Conservation (phyloP, 2,888 invertebrate species). For the Caenorhabditis sp. region DNA sequence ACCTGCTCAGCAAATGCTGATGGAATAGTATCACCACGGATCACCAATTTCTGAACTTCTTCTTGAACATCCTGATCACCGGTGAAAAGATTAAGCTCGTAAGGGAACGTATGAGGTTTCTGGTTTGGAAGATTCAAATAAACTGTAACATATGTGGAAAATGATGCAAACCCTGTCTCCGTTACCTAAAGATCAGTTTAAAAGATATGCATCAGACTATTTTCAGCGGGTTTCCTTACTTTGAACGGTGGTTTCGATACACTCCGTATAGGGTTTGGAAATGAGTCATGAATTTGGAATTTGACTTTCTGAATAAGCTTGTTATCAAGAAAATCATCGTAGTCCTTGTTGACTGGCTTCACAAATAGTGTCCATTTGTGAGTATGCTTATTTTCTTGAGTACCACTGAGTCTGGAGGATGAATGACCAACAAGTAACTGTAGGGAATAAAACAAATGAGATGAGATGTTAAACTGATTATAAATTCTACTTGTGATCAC, state of each 20-base stretch:
- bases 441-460: background rate
- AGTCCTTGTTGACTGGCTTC: conserved; percentile 51
- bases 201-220: background rate
- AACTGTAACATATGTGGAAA: conserved; percentile 34
- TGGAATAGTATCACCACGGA: conserved; percentile 7
- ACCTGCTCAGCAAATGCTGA: conserved; percentile 24
- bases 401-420: conserved; percentile 14
- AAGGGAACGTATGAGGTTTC: conserved; percentile 37
- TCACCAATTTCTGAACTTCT: conserved; percentile 32
- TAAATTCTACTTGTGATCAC: no score
- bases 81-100: conserved; percentile 39
- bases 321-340: conserved; percentile 47
- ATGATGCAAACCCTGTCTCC: conserved; percentile 61
- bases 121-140: conserved; percentile 51
- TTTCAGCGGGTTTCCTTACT: conserved; percentile 15
- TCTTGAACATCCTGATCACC: conserved; percentile 24
- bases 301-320: conserved; percentile 59
- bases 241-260: conserved; percentile 51
- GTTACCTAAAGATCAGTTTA: conserved; percentile 20
- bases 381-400: conserved; percentile 29
- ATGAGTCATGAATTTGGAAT: conserved; percentile 51
- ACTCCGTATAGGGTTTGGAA: conserved; percentile 29
- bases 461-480: no score
- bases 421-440: conserved; percentile 57
- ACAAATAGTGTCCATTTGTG: conserved; percentile 63